These are phyloP conservation scores for Dicyrtomina minuta DNA, from an alignment of 2,888 invertebrate species.

Conservation along the genomic window DNA sequence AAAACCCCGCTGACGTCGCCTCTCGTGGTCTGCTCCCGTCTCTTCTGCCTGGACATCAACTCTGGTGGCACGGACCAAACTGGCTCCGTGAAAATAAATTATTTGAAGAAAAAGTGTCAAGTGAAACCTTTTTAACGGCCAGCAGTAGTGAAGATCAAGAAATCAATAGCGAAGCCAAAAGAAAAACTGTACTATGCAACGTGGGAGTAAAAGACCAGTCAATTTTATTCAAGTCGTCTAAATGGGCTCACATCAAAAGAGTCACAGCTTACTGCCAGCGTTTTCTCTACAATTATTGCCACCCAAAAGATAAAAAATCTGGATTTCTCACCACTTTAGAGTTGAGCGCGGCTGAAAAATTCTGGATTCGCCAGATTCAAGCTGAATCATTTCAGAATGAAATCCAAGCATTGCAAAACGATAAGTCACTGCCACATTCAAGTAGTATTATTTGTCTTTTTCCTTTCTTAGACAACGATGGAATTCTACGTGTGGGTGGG, in stretches of 20 bases:
- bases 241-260: neutral
- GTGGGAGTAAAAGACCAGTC: too few species aligned
- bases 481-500: constrained; percentile 20
- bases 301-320: neutral
- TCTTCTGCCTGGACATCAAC: too few species aligned
- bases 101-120: too few species aligned
- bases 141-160: too few species aligned
- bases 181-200: too few species aligned
- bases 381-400: neutral
- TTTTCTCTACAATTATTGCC: constrained; percentile 6
- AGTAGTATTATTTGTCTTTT: neutral
- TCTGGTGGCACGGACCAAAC: too few species aligned
- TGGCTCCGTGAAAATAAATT: too few species aligned
- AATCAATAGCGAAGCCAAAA: too few species aligned
- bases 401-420: neutral
- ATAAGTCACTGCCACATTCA: neutral
- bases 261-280: constrained; percentile 6
- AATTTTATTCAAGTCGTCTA: neutral
- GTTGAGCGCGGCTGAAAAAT: neutral
- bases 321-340: constrained; percentile 1
- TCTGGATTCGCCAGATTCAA: neutral
- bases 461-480: constrained; percentile 13
- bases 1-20: too few species aligned
- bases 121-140: too few species aligned
- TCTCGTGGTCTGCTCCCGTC: too few species aligned